Conservation (phyloP, 2,113 vertebrate genomes). For the Entelurus aequoreus region DNA sequence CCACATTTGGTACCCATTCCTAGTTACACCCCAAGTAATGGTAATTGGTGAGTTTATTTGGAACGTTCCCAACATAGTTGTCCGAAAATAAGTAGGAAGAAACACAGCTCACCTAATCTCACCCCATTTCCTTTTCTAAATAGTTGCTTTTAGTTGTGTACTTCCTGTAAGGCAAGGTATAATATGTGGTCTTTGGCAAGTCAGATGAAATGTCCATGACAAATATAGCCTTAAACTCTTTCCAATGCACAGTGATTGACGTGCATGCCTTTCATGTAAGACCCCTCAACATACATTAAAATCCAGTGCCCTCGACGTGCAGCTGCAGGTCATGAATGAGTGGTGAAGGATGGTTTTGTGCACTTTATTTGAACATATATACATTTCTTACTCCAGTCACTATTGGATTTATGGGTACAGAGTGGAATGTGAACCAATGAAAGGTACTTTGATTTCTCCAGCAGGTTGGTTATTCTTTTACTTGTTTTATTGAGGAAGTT, state of each 20-base stretch:
- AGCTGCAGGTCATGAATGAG: conserved; percentile 37
- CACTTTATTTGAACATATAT: conserved; percentile 70
- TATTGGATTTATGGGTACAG: conserved; percentile 66
- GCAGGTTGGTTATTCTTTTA: conserved; percentile 55
- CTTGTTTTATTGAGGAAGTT: not conserved
- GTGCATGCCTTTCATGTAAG: conserved; percentile 23
- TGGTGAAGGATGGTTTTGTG: conserved; percentile 25
- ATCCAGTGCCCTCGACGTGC: conserved; percentile 27
- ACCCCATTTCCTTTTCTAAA: too few species aligned
- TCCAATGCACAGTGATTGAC: conserved; percentile 21
- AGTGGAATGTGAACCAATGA: conserved; percentile 67
- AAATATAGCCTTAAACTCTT: conserved; percentile 54
- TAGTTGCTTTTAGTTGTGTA: not conserved
- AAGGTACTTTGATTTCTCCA: conserved; percentile 64
- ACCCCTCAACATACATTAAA: conserved; percentile 36
- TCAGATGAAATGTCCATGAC: conserved; percentile 51
- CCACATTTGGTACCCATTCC: too few species aligned
- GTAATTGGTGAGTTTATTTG: too few species aligned
- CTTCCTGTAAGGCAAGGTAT: not conserved
- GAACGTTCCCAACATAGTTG: too few species aligned
- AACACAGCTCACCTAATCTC: too few species aligned
- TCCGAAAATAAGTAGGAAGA: too few species aligned
- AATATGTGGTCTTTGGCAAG: conserved; percentile 48
- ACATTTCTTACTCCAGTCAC: conserved; percentile 65
- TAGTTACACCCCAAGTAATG: too few species aligned